Evolutionary conservation across 1,140 invertebrate genomes (phyloP).

Genomic region (Nephila pilipes): DNA sequence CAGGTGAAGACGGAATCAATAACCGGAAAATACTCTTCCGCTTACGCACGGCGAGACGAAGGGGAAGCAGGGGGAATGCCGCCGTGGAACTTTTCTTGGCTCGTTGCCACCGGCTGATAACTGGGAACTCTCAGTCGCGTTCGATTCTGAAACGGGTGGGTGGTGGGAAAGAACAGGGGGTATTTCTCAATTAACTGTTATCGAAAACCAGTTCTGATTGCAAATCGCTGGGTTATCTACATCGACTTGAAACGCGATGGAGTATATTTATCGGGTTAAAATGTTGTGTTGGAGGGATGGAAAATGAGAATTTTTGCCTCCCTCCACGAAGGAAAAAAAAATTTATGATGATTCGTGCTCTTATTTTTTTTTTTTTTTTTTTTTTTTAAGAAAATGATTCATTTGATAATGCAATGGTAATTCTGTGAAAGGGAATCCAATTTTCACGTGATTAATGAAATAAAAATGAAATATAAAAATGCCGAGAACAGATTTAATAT

Average conservation of each 20-base stretch:
- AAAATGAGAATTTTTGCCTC: background rate
- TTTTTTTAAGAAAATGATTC: too few species aligned
- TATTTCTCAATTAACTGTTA: constrained; percentile 28
- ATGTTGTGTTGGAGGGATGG: background rate
- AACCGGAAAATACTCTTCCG: constrained; percentile 30
- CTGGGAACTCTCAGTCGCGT: background rate
- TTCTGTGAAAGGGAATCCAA: too few species aligned
- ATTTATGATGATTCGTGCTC: too few species aligned
- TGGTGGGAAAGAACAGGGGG: background rate
- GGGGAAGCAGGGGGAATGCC: background rate
- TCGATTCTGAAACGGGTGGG: background rate
- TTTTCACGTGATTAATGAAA: too few species aligned
- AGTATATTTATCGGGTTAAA: background rate
- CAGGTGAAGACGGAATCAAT: constrained; percentile 30
- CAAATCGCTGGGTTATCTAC: background rate
- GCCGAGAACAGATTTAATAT: too few species aligned
- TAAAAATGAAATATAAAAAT: too few species aligned
- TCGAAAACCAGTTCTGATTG: constrained; percentile 3
- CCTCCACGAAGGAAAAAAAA: too few species aligned
- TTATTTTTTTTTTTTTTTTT: too few species aligned
- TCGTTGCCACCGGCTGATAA: constrained; percentile 10
- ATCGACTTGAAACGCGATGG: background rate
- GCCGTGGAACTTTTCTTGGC: constrained; percentile 29
- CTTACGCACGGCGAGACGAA: background rate
- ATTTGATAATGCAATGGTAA: too few species aligned